These are phyloP conservation scores for Gobionotothen gibberifrons DNA, from an alignment of 2,797 vertebrate species.

Conservation along the genomic window DNA sequence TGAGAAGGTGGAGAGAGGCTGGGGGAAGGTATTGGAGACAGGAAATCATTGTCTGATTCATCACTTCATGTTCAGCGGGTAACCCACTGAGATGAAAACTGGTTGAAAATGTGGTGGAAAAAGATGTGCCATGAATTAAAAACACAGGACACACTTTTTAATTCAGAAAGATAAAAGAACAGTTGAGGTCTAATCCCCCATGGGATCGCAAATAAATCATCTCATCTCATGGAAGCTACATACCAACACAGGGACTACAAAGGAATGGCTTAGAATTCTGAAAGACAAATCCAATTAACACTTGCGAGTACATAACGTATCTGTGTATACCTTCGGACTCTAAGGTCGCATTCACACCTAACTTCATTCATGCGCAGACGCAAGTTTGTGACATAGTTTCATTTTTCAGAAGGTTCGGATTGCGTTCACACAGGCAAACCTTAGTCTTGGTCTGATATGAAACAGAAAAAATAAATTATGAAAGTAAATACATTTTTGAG, in stretches of 20 bases:
- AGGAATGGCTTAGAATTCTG: background rate
- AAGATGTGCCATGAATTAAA: constrained; percentile 33
- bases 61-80: constrained; percentile 60
- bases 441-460: background rate
- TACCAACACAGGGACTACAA: background rate
- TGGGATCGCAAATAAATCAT: constrained; percentile 15
- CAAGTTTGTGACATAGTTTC: too few relatives aligned
- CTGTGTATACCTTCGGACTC: background rate
- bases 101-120: constrained; percentile 33
- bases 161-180: constrained; percentile 44
- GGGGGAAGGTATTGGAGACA: constrained; percentile 52
- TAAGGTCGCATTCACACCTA: too few relatives aligned
- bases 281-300: constrained; percentile 7
- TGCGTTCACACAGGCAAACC: too few relatives aligned
- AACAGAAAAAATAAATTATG: background rate
- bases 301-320: background rate
- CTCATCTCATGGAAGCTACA: constrained; percentile 22
- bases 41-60: constrained; percentile 75
- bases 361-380: too few relatives aligned
- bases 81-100: constrained; percentile 46
- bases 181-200: constrained; percentile 9
- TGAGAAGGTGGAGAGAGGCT: constrained; percentile 22
- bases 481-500: background rate
- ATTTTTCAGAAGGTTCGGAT: too few relatives aligned
- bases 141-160: constrained; percentile 45